Percentiles rank a stretch among this genome's conserved stretches.
These are phyloP conservation scores for Atrina japonica DNA, from an alignment of 2,888 invertebrate species.

Conservation along the genomic window DNA sequence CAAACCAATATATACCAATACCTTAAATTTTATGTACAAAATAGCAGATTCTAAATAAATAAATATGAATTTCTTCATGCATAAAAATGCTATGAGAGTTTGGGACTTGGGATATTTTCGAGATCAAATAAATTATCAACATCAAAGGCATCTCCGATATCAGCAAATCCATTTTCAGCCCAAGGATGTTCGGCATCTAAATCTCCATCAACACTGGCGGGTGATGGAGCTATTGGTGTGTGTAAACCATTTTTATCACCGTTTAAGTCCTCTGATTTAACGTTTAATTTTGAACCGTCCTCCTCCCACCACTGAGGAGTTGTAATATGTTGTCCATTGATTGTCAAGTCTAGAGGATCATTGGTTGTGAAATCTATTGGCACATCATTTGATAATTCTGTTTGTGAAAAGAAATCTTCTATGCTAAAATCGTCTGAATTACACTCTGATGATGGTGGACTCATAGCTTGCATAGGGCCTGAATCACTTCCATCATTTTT, in stretches of 20 bases:
- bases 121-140: slow-evolving; percentile 77
- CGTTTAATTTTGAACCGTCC: slow-evolving; percentile 53
- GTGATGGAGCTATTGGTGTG: slow-evolving; percentile 72
- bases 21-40: too few relatives aligned
- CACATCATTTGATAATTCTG: slow-evolving; percentile 52
- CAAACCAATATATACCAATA: too few relatives aligned
- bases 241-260: slow-evolving; percentile 66
- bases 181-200: slow-evolving; percentile 65
- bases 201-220: slow-evolving; percentile 59
- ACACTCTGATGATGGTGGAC: slow-evolving; percentile 76
- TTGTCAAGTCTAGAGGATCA: slow-evolving; percentile 75
- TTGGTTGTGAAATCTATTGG: slow-evolving; percentile 65
- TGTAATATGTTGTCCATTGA: slow-evolving; percentile 75
- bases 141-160: slow-evolving; percentile 75
- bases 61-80: too few relatives aligned
- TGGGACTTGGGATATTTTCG: slow-evolving; percentile 72
- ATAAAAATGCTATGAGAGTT: slow-evolving; percentile 41
- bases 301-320: slow-evolving; percentile 80
- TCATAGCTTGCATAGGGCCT: slow-evolving; percentile 71
- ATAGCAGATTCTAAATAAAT: too few relatives aligned
- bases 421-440: slow-evolving; percentile 75
- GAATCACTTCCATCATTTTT: slow-evolving; percentile 57
- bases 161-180: slow-evolving; percentile 68
- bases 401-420: slow-evolving; percentile 75
- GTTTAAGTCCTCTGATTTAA: slow-evolving; percentile 50